A percentile compares a stretch with the other conserved stretches of the same genome.
Conservation (phyloP, 1,140 invertebrate genomes). For the Fopius arisanus region DNA sequence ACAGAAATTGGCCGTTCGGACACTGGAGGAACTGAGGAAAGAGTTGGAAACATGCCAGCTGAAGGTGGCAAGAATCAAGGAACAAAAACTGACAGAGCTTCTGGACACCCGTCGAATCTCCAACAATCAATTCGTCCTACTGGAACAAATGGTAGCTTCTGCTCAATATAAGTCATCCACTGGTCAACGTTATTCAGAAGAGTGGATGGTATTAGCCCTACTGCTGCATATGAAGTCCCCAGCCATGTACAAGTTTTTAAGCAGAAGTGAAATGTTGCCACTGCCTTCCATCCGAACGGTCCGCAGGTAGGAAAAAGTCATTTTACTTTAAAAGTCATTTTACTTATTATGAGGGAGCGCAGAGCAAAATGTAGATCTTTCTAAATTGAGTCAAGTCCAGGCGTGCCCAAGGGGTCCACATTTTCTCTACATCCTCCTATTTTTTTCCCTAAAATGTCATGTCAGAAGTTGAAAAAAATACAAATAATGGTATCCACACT, state of each 20-base stretch:
- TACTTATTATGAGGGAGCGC: too few relatives aligned
- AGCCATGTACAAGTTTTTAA: slow-evolving; percentile 21
- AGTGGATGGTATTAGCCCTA: slow-evolving; percentile 32
- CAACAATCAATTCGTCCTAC: background rate
- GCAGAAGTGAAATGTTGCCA: slow-evolving; percentile 23
- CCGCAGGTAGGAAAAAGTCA: slow-evolving; percentile 22
- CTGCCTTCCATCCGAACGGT: slow-evolving; percentile 25
- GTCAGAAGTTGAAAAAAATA: background rate
- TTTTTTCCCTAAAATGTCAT: background rate
- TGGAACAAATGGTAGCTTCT: slow-evolving; percentile 25
- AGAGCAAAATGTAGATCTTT: too few relatives aligned
- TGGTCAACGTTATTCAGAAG: slow-evolving; percentile 27
- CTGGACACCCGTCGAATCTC: background rate
- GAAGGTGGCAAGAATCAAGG: background rate
- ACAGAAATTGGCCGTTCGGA: too few relatives aligned
- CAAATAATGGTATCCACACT: background rate
- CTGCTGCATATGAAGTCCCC: slow-evolving; percentile 30
- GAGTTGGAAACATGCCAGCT: background rate
- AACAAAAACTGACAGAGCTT: background rate
- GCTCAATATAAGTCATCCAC: background rate
- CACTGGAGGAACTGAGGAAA: background rate
- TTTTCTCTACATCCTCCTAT: background rate
- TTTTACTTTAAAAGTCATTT: background rate
- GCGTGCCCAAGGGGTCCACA: too few relatives aligned
- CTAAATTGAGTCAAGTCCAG: too few relatives aligned